Evolutionary conservation across 2,888 invertebrate species (phyloP), one percentile per base, ranked within the genome.

Genomic region (Loripinus fragilis): DNA sequence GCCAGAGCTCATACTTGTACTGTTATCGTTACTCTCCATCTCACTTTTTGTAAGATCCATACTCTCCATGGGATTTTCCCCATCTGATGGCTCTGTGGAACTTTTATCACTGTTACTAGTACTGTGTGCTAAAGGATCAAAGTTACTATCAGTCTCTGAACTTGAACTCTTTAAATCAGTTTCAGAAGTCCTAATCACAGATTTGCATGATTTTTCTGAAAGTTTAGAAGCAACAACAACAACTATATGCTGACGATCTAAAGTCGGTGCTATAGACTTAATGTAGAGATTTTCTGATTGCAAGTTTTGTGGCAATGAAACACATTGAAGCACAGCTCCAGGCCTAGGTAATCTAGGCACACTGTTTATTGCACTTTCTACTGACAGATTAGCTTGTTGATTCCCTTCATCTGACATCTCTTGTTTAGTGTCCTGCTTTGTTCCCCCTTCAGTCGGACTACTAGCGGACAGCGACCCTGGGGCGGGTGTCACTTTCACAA

Each of bases 161-260:
- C 33, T 33, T 33, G 17, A 30, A 33, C 60, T 60, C 60, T 23
- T 10, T 5, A 10, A 28, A 55, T 55, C 55, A 60, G 8, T 17
- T 30, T 60, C 65, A 23, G 64, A 74, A 38, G 68, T 66, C 15
- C 66, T 45, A 66, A 78, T 78, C 77, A 82, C 81, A 74, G 80
- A 76, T 66, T 73, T 76, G 23, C 66, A 45, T 50, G 25, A 66
- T 50, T 33, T 60, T 23, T 60, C 55, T 17, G 52, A 28, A 25
- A 25, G 48, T 68, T 72, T 85, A 30, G 90, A 89, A n/a, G 90
- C 87, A 55, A 90, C 88, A 15, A 90, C 89, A 3, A 93, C 93
- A 65, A 97, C 93, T 73, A 97, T 90, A 91, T 96, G 96, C 80
- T 95, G 95, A 81, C 96, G 95, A 90, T 96, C 96, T 81, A 95